Evolutionary conservation across 2,888 invertebrate species (phyloP).

Genomic region (Gymnoscelis rufifasciata): DNA sequence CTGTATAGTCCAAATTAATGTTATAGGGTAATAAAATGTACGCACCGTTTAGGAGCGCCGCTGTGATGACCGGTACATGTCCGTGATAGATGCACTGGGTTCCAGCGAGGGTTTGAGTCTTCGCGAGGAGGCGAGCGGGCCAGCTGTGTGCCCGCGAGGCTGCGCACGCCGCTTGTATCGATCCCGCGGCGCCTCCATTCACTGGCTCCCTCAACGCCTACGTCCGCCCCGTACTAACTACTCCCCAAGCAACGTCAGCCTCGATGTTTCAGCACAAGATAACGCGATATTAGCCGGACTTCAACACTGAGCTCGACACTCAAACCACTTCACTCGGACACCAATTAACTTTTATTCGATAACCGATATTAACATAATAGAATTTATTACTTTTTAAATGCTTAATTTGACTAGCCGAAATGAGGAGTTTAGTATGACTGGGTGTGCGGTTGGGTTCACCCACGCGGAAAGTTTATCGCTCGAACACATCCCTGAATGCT

Average conservation of each 20-base stretch:
- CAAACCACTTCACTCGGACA: constrained; percentile 50
- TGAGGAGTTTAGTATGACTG: constrained; percentile 22
- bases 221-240: constrained; percentile 36
- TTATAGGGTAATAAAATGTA: constrained; percentile 28
- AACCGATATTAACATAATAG: constrained; percentile 27
- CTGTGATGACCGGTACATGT: constrained; percentile 55
- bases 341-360: constrained; percentile 45
- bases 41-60: constrained; percentile 67
- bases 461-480: constrained; percentile 61
- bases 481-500: constrained; percentile 56
- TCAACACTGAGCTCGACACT: constrained; percentile 45
- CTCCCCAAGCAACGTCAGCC: constrained; percentile 39
- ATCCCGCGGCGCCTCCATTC: constrained; percentile 64
- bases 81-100: constrained; percentile 53
- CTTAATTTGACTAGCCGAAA: constrained; percentile 14
- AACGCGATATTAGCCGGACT: constrained; percentile 62
- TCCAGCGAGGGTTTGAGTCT: constrained; percentile 52
- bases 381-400: constrained; percentile 9
- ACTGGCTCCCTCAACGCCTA: constrained; percentile 66
- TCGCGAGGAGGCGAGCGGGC: constrained; percentile 47
- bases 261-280: constrained; percentile 58
- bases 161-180: constrained; percentile 73
- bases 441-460: constrained; percentile 38
- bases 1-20: background rate
- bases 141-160: constrained; percentile 62